Evolutionary conservation across 2,888 invertebrate genomes (phyloP).

Genomic region (Drosophila trichaetosa): DNA sequence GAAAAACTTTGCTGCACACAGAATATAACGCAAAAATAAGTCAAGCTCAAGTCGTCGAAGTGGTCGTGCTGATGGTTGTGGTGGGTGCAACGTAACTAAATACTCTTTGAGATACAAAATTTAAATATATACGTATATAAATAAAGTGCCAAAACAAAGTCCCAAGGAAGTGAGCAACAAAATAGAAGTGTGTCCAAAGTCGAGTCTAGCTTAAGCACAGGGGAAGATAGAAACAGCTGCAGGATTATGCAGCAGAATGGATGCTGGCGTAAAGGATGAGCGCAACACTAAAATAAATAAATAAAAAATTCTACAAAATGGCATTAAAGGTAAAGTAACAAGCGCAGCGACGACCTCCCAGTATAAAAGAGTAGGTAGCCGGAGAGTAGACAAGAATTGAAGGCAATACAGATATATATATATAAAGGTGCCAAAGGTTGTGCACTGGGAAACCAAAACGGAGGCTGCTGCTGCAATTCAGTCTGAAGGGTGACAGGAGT

Average conservation of each 20-base stretch:
- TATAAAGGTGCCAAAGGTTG: constrained; percentile 38
- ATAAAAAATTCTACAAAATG: constrained; percentile 78
- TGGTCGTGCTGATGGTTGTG: neutral
- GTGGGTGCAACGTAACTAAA: constrained; percentile 62
- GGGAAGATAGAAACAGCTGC: constrained; percentile 62
- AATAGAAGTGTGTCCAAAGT: constrained; percentile 48
- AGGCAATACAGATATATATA: constrained; percentile 19
- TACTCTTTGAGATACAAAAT: constrained; percentile 76
- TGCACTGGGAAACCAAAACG: constrained; percentile 13
- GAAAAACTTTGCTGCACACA: constrained; percentile 56
- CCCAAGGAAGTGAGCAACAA: constrained; percentile 47
- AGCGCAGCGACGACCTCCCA: constrained; percentile 36
- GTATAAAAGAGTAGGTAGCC: constrained; percentile 32
- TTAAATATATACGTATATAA: constrained; percentile 71
- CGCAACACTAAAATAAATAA: constrained; percentile 74
- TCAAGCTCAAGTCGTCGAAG: constrained; percentile 61
- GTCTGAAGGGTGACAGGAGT: constrained; percentile 30
- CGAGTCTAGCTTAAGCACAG: constrained; percentile 26
- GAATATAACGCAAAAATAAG: constrained; percentile 61
- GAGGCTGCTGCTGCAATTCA: constrained; percentile 32
- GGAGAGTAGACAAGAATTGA: constrained; percentile 2
- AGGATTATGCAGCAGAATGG: constrained; percentile 31
- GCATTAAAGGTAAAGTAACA: constrained; percentile 68
- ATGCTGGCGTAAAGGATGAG: constrained; percentile 49
- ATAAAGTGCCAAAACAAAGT: constrained; percentile 80